Evolutionary conservation across 2,888 invertebrate species (phyloP), one percentile per base, ranked within the genome.

Genomic region (Cantharis flavilabris): DNA sequence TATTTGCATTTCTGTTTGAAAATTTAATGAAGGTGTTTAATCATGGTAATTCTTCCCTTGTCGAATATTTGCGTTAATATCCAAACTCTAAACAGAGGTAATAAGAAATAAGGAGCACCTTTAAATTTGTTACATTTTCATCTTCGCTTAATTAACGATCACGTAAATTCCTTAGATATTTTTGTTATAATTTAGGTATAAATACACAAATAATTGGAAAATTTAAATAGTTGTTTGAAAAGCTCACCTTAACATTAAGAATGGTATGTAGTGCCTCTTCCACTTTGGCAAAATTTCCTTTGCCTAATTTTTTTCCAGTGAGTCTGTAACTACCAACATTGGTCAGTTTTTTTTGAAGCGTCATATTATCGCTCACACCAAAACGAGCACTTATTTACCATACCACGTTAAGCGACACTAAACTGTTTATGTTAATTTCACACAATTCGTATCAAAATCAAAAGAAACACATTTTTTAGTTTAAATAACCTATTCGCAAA

Each of bases 221-320:
- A 70, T 16, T 18, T 28, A 9, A 9, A 30, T 2, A 33, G 7
- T 26, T 23, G 65, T 63, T 72, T 76, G 23, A 64, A 69, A 72
- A 70, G 16, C 73, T 82, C 86, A 94, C 94, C 93, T 94, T 94
- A 83, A 92, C 90, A 82, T 92, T 92, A 72, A 94, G 91, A 74
- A 93, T 87, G 79, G 90, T 90, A 86, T 94, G 94, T 33, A 92
- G 90, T 13, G 94, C 94, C 86, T 94, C 93, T 86, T 94, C 93
- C 69, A 95, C 94, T 83, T 91, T 90, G 20, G 94, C 94, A 86
- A 94, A 94, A 88, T 94, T 94, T 79, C 94, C 95, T 87, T 94
- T 94, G 67, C 94, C 94, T 76, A 95, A 89, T 76, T 92, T 89
- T 83, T 90, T 91, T 77, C 93, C 93, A 75, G 93, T 93, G 91